phyloP scores from a whole-genome alignment of 2,113 vertebrate genomes.

The Tichodroma muraria region DNA sequence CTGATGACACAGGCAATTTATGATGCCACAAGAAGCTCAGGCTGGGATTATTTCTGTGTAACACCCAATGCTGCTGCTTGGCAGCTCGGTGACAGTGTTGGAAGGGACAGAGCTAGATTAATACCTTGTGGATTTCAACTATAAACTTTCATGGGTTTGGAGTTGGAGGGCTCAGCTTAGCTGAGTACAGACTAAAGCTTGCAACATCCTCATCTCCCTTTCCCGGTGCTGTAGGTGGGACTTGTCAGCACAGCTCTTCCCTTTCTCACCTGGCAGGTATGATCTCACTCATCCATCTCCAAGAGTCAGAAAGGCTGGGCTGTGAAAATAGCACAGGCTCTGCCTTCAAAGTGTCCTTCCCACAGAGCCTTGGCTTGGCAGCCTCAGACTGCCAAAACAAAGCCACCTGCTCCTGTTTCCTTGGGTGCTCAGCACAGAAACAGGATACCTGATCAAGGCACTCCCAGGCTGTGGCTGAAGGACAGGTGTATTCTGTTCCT shows the following conservation, averaged over 20 bases:
- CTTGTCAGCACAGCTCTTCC: not conserved
- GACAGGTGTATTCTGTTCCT: not conserved
- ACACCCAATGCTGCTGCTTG: conserved; percentile 43
- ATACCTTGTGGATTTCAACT: not conserved
- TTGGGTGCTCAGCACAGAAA: not conserved
- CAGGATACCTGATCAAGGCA: not conserved
- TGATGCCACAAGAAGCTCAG: conserved; percentile 42
- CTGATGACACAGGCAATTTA: conserved; percentile 34
- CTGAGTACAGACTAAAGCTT: not conserved
- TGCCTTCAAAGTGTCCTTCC: not conserved
- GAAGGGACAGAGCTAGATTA: not conserved
- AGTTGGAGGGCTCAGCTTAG: not conserved
- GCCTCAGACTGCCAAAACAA: not conserved
- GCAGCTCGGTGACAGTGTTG: not conserved
- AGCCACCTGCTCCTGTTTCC: not conserved
- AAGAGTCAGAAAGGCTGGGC: not conserved
- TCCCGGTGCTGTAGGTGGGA: not conserved
- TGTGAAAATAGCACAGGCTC: not conserved
- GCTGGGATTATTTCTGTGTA: conserved; percentile 2
- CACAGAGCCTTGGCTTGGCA: not conserved
- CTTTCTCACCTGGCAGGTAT: not conserved
- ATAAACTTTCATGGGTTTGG: not conserved
- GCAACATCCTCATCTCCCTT: not conserved
- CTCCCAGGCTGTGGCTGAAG: accelerated
- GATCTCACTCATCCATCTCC: not conserved